phyloP scores from a whole-genome alignment of 2,888 invertebrate species.

The Diachrysia chrysitis region DNA sequence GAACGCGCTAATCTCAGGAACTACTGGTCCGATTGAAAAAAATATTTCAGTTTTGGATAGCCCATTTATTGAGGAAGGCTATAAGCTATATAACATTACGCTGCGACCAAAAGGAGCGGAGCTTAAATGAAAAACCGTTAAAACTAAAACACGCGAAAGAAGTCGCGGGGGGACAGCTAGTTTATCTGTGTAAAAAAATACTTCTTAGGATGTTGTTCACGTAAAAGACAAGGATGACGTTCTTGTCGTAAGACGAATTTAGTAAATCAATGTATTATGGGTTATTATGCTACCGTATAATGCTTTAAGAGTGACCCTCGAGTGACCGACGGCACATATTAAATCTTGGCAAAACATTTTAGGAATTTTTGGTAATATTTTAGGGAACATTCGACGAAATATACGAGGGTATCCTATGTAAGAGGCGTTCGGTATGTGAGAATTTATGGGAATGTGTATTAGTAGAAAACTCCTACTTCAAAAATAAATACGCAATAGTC shows the following conservation, averaged over 20 bases:
- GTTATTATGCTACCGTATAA: slow-evolving; percentile 65
- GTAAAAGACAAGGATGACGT: too few species aligned
- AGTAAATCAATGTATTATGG: slow-evolving; percentile 57
- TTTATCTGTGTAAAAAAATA: too few species aligned
- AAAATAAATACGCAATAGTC: slow-evolving; percentile 26
- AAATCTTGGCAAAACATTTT: slow-evolving; percentile 69
- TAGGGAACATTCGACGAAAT: slow-evolving; percentile 74
- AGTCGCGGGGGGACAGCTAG: too few species aligned
- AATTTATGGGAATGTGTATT: slow-evolving; percentile 73
- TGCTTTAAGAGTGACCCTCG: slow-evolving; percentile 53
- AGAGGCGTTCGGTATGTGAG: slow-evolving; percentile 74
- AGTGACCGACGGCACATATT: slow-evolving; percentile 63
- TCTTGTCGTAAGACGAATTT: slow-evolving; percentile 16
- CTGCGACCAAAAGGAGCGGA: too few species aligned
- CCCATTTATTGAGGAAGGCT: too few species aligned
- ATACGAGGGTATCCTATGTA: slow-evolving; percentile 75
- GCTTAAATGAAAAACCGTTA: too few species aligned
- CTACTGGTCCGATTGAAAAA: too few species aligned
- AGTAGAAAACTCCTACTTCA: slow-evolving; percentile 18
- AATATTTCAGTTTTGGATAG: too few species aligned
- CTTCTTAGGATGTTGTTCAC: not conserved
- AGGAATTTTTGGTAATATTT: slow-evolving; percentile 76
- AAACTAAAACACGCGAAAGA: too few species aligned
- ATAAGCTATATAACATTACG: too few species aligned
- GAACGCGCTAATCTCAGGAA: too few species aligned